Percentiles rank a stretch among this genome's conserved stretches.
Conservation (phyloP, 2,797 vertebrate genomes). For the Chromis chromis region DNA sequence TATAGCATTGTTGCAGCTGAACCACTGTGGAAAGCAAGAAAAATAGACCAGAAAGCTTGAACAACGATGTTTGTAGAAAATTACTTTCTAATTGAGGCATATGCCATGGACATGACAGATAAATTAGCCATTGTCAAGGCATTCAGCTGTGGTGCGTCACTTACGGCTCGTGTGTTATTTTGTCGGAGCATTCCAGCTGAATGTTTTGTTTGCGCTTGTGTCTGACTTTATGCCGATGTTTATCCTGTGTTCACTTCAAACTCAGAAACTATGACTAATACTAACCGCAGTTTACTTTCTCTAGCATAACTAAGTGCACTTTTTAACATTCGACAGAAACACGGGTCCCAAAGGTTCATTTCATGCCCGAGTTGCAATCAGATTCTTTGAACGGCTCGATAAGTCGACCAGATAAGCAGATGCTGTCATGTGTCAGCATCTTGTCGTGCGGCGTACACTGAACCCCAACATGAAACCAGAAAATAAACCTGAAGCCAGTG, state of each 20-base stretch:
- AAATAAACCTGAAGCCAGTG: constrained; percentile 1
- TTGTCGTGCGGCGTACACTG: neutral
- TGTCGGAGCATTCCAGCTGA: constrained; percentile 56
- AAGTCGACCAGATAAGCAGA: constrained; percentile 4
- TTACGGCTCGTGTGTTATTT: constrained; percentile 53
- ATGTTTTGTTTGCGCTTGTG: constrained; percentile 60
- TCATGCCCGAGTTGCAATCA: neutral
- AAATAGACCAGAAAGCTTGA: constrained; percentile 68
- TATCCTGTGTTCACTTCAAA: constrained; percentile 24
- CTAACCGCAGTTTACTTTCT: neutral
- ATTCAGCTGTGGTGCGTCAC: constrained; percentile 70
- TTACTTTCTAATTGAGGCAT: constrained; percentile 83
- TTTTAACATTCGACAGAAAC: neutral
- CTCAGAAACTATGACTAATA: constrained; percentile 5
- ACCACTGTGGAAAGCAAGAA: constrained; percentile 51
- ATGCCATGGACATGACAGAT: constrained; percentile 77
- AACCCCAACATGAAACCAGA: neutral
- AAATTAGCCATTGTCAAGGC: constrained; percentile 82
- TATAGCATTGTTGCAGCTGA: constrained; percentile 63
- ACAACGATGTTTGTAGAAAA: constrained; percentile 80
- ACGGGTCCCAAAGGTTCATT: constrained; percentile 5
- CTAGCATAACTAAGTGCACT: neutral
- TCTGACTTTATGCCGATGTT: constrained; percentile 39
- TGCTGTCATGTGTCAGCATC: neutral
- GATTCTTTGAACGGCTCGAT: constrained; percentile 7